A percentile compares a stretch with the other conserved stretches of the same genome.
phyloP scores from a whole-genome alignment of 2,113 vertebrate species.

The Eolophus roseicapilla region DNA sequence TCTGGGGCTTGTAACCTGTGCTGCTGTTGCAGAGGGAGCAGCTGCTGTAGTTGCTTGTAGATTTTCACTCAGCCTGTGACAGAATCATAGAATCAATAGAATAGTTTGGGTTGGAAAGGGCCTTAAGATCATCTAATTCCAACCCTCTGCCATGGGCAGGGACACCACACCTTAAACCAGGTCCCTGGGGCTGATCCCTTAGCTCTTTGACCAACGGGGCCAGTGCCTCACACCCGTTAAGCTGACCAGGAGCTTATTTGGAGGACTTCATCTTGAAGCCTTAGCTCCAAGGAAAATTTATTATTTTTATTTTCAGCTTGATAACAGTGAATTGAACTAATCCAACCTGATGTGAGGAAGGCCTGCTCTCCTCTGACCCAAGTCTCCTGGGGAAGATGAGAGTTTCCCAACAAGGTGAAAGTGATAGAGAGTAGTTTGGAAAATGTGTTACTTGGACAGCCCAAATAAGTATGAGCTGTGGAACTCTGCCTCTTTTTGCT shows the following conservation, averaged over 20 bases:
- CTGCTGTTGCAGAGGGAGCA: neutral
- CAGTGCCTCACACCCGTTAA: fast-evolving
- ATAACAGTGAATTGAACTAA: neutral
- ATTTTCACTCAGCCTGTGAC: neutral
- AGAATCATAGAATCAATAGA: neutral
- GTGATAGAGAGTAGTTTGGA: neutral
- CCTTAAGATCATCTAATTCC: neutral
- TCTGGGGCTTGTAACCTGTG: neutral
- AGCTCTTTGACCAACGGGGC: neutral
- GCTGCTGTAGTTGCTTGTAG: neutral
- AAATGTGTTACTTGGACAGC: neutral
- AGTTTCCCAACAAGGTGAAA: neutral
- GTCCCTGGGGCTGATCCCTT: neutral
- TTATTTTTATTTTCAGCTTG: neutral
- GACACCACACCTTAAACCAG: neutral
- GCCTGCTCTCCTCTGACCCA: neutral
- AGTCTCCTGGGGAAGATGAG: neutral
- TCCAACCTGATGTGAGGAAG: neutral
- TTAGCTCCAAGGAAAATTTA: neutral
- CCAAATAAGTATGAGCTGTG: neutral
- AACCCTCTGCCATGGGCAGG: neutral
- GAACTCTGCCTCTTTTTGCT: neutral
- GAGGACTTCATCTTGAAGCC: neutral
- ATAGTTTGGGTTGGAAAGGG: neutral
- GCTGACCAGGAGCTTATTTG: neutral